Evolutionary conservation across 2,113 vertebrate genomes (phyloP), one percentile per base, ranked within the genome.

Genomic region (Rhinoptilus africanus): DNA sequence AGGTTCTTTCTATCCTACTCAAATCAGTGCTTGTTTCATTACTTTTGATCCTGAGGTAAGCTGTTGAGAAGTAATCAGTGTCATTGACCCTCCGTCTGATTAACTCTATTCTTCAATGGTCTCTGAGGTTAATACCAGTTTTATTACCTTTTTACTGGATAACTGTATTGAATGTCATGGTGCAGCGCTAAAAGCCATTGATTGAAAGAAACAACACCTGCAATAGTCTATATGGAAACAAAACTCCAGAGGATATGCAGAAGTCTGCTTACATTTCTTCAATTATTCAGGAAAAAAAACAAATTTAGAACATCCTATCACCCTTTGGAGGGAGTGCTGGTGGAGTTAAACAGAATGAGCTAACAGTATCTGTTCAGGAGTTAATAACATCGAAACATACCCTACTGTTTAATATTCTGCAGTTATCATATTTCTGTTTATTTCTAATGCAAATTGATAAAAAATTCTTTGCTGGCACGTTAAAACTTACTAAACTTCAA

Each of bases 131-230:
- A 94, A 94, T 56, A 80, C 32, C 62, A 66, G 20, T 84, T 76
- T 83, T 96, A 71, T 93, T 91, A 43, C 21, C 93, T 94, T 92
- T 96, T 92, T 92, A 37, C 68, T 32, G 8, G 57, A 81, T 94
- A 92, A 89, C 78, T 91, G 74, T 54, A 66, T 81, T 91, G 57
- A 92, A 20, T 93, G 51, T 64, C 47, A 77, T 22, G 19, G 50
- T n/a, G n/a, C 67, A 77, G 35, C 47, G 81, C 45, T 86, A 45
- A 88, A 76, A 87, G 17, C 7, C 21, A 27, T 13, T 53, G n/a
- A 43, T 20, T 56, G 24, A 82, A 81, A 69, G 48, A 85, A 93
- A 43, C 9, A 50, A 9, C 59, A 75, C 37, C 54, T 35, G 20
- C 41, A 73, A 13, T 9, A 67, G 12, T 17, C 21, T 62, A 20